Evolutionary conservation across 2,888 invertebrate genomes (phyloP).

Genomic region (Aricia artaxerxes): DNA sequence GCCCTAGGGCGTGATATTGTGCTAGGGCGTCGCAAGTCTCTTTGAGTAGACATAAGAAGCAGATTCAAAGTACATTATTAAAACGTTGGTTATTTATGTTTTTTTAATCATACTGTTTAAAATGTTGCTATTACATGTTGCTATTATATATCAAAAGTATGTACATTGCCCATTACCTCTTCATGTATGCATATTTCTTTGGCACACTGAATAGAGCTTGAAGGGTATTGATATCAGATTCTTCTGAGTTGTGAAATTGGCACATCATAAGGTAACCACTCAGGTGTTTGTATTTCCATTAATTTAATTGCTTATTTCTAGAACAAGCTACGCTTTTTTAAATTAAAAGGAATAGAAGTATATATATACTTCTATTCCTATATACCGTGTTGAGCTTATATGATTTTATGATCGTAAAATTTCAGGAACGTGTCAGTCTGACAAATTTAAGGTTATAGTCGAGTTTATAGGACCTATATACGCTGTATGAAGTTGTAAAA

Average conservation of each 20-base stretch:
- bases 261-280: no score
- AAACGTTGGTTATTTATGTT: background rate
- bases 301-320: no score
- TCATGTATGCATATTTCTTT: no score
- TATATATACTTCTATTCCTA: background rate
- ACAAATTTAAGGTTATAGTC: constrained; percentile 2
- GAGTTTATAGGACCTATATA: background rate
- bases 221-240: no score
- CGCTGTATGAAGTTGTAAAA: constrained; percentile 19
- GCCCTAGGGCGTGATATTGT: background rate
- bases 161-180: no score
- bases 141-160: no score
- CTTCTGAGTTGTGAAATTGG: no score
- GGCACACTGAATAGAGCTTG: no score
- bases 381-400: background rate
- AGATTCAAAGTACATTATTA: background rate
- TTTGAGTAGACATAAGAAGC: background rate
- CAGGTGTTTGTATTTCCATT: no score
- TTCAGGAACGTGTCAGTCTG: constrained; percentile 1
- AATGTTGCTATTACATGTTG: no score
- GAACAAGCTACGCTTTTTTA: background rate
- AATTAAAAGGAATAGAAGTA: background rate
- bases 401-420: constrained; percentile 6
- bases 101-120: background rate
- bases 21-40: background rate